Base-by-base conservation (phyloP, 2,113 vertebrate genomes). In the Paralichthys olivaceus region DNA sequence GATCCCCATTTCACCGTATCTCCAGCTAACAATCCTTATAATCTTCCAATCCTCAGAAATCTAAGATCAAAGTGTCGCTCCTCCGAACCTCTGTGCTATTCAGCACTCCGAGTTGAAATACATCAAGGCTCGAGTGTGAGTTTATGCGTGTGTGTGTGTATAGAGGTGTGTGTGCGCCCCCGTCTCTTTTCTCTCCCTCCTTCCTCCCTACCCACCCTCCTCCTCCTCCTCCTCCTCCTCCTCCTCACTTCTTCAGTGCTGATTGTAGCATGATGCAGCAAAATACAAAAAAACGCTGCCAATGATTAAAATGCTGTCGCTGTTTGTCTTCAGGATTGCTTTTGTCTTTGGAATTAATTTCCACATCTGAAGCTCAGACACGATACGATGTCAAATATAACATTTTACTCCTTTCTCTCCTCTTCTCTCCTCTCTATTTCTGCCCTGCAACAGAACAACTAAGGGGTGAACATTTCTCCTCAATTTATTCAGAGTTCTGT, bases 371-470 rank as follows among this genome's bases (percentile, higher is more conserved):
- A 63, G 65, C 75, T 72, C 23, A 37, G 25, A 76, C 43, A 29
- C 13, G 14, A 25, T 5, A 0, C 60, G 71, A 75, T 7, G 49
- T 56, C 28, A 17, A 43, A 19, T 37, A 47, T 40, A 25, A 51
- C 61, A 40, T 40, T 40, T 13, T 4, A 34, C 8, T 45, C 43
- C 43, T 45, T 17, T 45, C 14, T 17, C 43, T 45, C 12, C 9
- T 43, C 14, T 17, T 45, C 43, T 45, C 55, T n/a, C 43, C 45
- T 11, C 43, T 26, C 64, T 14, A 15, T 84, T 87, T 84, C 82
- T 89, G 77, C 87, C 83, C 84, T 81, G 86, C 87, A 86, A 90
- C 87, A 90, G 87, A 84, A 54, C 56, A 66, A 84, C 65, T 64
- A 55, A 7, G 26, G 53, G 49, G 40, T 72, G 77, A 83, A 71